Percentiles rank a stretch among this genome's conserved stretches.
Conservation (phyloP, 1,140 invertebrate genomes). For the Macrostomum lignano region DNA sequence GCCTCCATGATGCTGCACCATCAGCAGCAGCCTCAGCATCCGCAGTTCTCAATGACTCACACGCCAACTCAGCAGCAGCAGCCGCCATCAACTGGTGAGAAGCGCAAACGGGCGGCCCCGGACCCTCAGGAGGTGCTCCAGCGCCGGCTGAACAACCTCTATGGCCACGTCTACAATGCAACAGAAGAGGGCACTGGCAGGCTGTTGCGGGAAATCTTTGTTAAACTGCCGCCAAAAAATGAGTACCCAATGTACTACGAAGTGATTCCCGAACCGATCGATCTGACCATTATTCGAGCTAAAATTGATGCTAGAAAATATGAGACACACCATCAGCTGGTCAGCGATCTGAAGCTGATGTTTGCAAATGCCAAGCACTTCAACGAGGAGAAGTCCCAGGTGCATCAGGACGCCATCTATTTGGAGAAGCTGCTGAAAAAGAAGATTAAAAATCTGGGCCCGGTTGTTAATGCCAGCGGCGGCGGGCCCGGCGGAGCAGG, state of each 20-base stretch:
- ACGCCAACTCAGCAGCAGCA: too few relatives aligned
- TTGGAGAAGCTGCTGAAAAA: conserved; percentile 54
- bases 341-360: conserved; percentile 51
- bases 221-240: conserved; percentile 80
- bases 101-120: too few relatives aligned
- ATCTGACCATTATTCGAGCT: conserved; percentile 64
- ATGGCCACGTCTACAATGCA: too few relatives aligned
- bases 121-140: too few relatives aligned
- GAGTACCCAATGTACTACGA: conserved; percentile 81
- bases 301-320: conserved; percentile 47
- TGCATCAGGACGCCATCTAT: conserved; percentile 67
- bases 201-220: conserved; percentile 66
- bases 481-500: too few relatives aligned
- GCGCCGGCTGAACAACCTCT: too few relatives aligned
- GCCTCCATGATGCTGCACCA: too few relatives aligned
- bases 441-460: conserved; percentile 40
- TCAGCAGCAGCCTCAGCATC: too few relatives aligned
- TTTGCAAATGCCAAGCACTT: conserved; percentile 76
- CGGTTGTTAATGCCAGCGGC: too few relatives aligned
- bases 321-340: conserved; percentile 35
- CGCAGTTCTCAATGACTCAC: too few relatives aligned
- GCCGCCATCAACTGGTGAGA: too few relatives aligned
- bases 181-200: too few relatives aligned
- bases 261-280: conserved; percentile 67
- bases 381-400: conserved; percentile 73